Evolutionary conservation across 2,113 vertebrate genomes (phyloP), one percentile per base, ranked within the genome.

Genomic region (Pelecanoides urinatrix): DNA sequence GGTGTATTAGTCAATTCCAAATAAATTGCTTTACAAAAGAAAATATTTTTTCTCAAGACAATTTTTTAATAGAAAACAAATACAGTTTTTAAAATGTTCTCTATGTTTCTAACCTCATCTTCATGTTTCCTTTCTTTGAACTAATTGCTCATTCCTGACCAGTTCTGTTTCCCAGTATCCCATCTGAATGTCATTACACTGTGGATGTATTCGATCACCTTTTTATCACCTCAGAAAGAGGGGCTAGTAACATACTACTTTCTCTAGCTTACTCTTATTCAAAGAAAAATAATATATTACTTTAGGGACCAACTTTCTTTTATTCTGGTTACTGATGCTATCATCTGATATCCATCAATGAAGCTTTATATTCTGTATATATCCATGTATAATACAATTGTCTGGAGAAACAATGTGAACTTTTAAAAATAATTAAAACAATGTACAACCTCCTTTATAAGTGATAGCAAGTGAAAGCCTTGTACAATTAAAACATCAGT

Each of bases 261-360:
- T 74, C 49, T 84, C 30, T 50, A 72, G 56, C 42, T 83, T 66
- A 72, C 42, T 59, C 52, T 68, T 72, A 84, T 56, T 87, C n/a
- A 81, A 68, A 89, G 44, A 53, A 95, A 88, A 92, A 63, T 11
- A 86, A 47, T 49, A n/a, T 17, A 21, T 67, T 91, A 62, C 91
- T 52, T 56, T 29, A 53, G 76, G 44, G 83, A 89, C 40, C 16
- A 72, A 42, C 40, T 83, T 80, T 29, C n/a, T 68, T 78, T 88
- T 94, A 32, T 81, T 85, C 61, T 75, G 45, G 27, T 65, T 92
- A 62, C 74, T 89, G 61, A 72, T 85, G 55, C 25, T 95, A 70
- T 68, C 80, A 91, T 86, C 79, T 94, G 90, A 92, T 95, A 94
- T 56, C 70, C 86, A 89, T 85, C 45, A 94, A 40, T 29, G 29